Percentiles rank a stretch among this genome's conserved stretches.
Evolutionary conservation across 2,888 invertebrate genomes (phyloP).

Genomic region (Gandaritis pyraliata): DNA sequence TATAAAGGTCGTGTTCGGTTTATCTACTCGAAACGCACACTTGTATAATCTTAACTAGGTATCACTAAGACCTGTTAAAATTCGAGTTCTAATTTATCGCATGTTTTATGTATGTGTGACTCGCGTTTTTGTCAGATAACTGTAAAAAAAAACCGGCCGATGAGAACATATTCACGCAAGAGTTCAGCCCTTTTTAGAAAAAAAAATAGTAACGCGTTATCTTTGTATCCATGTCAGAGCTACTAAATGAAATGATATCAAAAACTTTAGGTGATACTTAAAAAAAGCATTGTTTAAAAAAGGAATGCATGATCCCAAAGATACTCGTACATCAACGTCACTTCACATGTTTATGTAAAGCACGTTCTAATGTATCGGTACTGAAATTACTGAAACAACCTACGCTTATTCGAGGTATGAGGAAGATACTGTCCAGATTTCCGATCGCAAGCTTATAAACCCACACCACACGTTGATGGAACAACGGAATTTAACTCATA

Average conservation of each 20-base stretch:
- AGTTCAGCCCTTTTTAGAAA: too few species aligned
- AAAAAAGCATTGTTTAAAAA: too few species aligned
- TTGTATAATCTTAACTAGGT: slow-evolving; percentile 20
- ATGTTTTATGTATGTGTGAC: slow-evolving; percentile 5
- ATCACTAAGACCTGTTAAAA: slow-evolving; percentile 21
- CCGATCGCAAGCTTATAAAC: slow-evolving; percentile 33
- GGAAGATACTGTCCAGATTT: slow-evolving; percentile 44
- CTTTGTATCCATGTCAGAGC: too few species aligned
- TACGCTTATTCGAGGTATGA: neutral
- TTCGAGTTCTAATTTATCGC: slow-evolving; percentile 2
- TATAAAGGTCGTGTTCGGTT: slow-evolving; percentile 12
- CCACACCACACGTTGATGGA: neutral
- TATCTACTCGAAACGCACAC: slow-evolving; percentile 10
- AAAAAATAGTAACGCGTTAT: too few species aligned
- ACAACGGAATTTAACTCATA: neutral
- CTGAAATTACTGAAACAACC: slow-evolving; percentile 6
- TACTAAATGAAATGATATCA: too few species aligned
- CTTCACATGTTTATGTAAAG: neutral
- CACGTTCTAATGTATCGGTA: neutral
- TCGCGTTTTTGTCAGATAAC: slow-evolving; percentile 1
- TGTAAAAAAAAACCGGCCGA: neutral
- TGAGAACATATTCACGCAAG: too few species aligned
- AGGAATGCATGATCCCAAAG: too few species aligned
- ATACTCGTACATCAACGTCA: too few species aligned
- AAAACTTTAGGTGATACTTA: too few species aligned